Evolutionary conservation across 2,797 vertebrate species (phyloP).

Genomic region (Knipowitschia caucasica): DNA sequence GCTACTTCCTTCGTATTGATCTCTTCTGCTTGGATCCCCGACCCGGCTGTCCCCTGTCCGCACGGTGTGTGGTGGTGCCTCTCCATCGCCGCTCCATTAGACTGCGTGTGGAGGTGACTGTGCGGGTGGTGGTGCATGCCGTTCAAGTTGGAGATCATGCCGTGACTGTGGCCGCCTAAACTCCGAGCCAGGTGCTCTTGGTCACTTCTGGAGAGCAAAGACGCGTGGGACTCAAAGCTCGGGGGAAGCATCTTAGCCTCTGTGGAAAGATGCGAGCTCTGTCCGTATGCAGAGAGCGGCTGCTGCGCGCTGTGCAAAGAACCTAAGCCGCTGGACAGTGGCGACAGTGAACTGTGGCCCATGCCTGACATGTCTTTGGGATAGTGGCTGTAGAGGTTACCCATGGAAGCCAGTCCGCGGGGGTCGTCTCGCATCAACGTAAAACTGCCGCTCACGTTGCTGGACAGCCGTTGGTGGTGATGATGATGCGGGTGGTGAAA

Average conservation of each 20-base stretch:
- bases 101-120: constrained; percentile 81
- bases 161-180: constrained; percentile 82
- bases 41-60: constrained; percentile 74
- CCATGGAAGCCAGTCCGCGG: constrained; percentile 88
- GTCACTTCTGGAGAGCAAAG: constrained; percentile 89
- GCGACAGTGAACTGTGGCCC: constrained; percentile 89
- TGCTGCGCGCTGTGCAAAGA: constrained; percentile 90
- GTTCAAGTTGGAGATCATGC: constrained; percentile 87
- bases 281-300: constrained; percentile 85
- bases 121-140: constrained; percentile 87
- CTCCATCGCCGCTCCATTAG: constrained; percentile 82
- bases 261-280: constrained; percentile 83
- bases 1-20: constrained; percentile 99
- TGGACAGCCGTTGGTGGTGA: constrained; percentile 85
- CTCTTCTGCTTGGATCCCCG: constrained; percentile 87
- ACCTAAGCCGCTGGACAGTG: constrained; percentile 87
- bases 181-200: constrained; percentile 87
- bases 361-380: constrained; percentile 91
- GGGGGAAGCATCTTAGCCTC: constrained; percentile 89
- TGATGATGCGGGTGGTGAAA: constrained; percentile 84
- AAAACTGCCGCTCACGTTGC: constrained; percentile 92
- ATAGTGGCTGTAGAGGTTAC: constrained; percentile 92
- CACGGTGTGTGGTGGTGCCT: constrained; percentile 80
- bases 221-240: constrained; percentile 91
- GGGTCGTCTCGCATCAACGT: constrained; percentile 94